Evolutionary conservation across 1,140 invertebrate genomes (phyloP), one percentile per base, ranked within the genome.

Genomic region (Drosophila malerkotliana): DNA sequence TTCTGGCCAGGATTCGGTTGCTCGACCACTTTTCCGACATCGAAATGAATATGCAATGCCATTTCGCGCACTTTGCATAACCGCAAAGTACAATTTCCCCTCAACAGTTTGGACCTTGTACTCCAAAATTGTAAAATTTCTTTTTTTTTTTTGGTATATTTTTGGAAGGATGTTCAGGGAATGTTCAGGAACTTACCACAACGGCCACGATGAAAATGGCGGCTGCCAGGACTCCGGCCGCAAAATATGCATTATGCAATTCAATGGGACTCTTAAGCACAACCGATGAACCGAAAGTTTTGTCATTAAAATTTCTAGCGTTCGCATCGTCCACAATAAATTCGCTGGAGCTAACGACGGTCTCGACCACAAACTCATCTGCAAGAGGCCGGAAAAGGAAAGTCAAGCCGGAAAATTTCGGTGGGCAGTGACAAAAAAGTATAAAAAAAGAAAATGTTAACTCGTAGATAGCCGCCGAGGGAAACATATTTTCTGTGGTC

Each of bases 191-290:
- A 93, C 93, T 94, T 83, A 96, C 95, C 87, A 95, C 94, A 51
- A 95, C 91, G 14, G 94, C 93, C 52, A 95, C 95, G 68, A 96
- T 94, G 57, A 95, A 93, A 47, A 95, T 93, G 21, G 95, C 95
- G 41, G 94, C 93, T 21, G 94, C 94, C 39, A 96, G 92, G 1
- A 95, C 95, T n/a, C 94, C 95, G 21, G 94, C 94, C 12, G 95
- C 95, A 73, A 95, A 95, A 91, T 95, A 95, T 56, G 95, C 93
- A 91, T 95, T 95, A 92, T 96, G 95, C 69, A 95, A 92, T 77
- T 91, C 91, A 88, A 92, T 90, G 74, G 91, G 81, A 76, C 91
- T 90, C 78, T 91, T 91, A 72, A 91, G 79, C 62, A 92, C 89
- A 80, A 82, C 87, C 77, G 90, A 91, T 85, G 90, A 91, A 88